These are phyloP conservation scores for Calosoma granatense DNA, from an alignment of 1,140 invertebrate species.

Conservation along the genomic window DNA sequence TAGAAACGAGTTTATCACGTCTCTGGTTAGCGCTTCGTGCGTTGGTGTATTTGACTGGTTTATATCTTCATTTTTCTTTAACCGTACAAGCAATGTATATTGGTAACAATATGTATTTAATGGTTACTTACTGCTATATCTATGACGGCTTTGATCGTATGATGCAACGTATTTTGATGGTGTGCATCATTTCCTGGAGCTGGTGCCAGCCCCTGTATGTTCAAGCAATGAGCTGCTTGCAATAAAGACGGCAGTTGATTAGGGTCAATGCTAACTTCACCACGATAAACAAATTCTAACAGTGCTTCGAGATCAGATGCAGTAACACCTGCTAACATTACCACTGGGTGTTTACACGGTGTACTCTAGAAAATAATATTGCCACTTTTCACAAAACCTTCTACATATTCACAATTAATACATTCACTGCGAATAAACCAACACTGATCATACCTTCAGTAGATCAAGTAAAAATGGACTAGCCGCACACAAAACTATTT, in stretches of 20 bases:
- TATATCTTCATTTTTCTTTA: slow-evolving; percentile 24
- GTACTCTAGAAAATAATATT: slow-evolving; percentile 41
- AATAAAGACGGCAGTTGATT: slow-evolving; percentile 48
- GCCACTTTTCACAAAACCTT: background rate
- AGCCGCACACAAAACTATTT: slow-evolving; percentile 52
- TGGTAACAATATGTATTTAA: background rate
- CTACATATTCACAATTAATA: background rate
- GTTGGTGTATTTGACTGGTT: slow-evolving; percentile 18
- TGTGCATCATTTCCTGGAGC: slow-evolving; percentile 35
- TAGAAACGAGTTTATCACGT: slow-evolving; percentile 37
- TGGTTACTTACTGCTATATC: slow-evolving; percentile 12
- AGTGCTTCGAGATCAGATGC: slow-evolving; percentile 50
- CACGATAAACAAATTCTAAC: slow-evolving; percentile 52
- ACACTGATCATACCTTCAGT: slow-evolving; percentile 44
- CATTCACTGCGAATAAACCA: background rate
- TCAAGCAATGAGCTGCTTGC: slow-evolving; percentile 50
- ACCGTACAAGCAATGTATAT: too few species aligned
- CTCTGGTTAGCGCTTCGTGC: slow-evolving; percentile 29
- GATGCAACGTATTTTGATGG: slow-evolving; percentile 30
- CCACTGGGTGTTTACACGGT: slow-evolving; percentile 53
- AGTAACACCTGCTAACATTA: slow-evolving; percentile 51
- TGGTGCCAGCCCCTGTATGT: slow-evolving; percentile 48
- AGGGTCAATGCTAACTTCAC: slow-evolving; percentile 52
- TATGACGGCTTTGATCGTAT: slow-evolving; percentile 13
- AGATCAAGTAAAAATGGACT: slow-evolving; percentile 52